Evolutionary conservation across 2,888 invertebrate genomes (phyloP).

Genomic region (Drosophila formosana): DNA sequence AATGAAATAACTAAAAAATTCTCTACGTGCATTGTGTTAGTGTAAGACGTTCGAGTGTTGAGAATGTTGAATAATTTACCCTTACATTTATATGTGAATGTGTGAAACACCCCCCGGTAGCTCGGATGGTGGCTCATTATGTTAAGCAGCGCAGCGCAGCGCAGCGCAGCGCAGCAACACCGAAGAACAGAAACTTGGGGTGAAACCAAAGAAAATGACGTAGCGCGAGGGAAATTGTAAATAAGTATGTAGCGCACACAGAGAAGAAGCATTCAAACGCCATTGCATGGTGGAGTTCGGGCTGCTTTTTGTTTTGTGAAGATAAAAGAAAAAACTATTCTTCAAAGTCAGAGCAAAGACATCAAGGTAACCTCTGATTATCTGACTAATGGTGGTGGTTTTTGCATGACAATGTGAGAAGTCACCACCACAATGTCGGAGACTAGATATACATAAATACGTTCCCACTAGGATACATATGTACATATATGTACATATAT

Average conservation of each 20-base stretch:
- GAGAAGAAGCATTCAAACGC: conserved; percentile 24
- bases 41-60: conserved; percentile 6
- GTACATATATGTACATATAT: neutral
- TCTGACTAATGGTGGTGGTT: conserved; percentile 38
- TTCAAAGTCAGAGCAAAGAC: conserved; percentile 12
- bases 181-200: conserved; percentile 36
- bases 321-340: conserved; percentile 16
- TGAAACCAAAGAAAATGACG: conserved; percentile 47
- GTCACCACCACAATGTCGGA: conserved; percentile 5
- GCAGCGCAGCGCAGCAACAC: conserved; percentile 43
- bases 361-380: conserved; percentile 10
- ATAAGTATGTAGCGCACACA: conserved; percentile 36
- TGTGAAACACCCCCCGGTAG: conserved; percentile 56
- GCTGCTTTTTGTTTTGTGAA: conserved; percentile 3
- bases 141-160: conserved; percentile 60
- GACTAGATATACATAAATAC: neutral
- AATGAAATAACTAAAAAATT: neutral
- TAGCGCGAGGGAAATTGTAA: conserved; percentile 34
- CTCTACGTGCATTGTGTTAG: neutral
- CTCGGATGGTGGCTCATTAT: conserved; percentile 61
- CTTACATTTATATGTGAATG: conserved; percentile 20
- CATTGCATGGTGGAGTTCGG: conserved; percentile 12
- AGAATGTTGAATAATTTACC: conserved; percentile 25
- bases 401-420: neutral
- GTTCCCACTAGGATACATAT: neutral